These are phyloP conservation scores for Hylomyscus alleni DNA, from an alignment of 2,797 vertebrate species.

Conservation along the genomic window DNA sequence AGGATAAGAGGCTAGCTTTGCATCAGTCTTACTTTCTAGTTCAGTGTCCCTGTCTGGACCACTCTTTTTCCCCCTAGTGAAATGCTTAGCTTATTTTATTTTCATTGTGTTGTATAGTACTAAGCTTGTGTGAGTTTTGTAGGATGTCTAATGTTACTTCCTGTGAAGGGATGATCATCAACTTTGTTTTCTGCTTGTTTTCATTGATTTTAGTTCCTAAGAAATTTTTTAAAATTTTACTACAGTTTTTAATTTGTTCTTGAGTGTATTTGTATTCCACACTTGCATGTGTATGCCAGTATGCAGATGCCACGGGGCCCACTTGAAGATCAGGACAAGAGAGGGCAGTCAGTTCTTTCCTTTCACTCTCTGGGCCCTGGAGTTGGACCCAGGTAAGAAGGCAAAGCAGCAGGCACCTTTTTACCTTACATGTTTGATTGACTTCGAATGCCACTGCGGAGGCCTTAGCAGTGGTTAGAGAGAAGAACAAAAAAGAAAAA, in stretches of 20 bases:
- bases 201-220: background rate
- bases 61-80: background rate
- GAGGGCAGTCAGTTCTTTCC: background rate
- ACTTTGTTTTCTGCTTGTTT: constrained; percentile 16
- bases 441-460: background rate
- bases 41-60: background rate
- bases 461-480: background rate
- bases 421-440: constrained; percentile 18
- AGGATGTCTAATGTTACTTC: background rate
- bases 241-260: background rate
- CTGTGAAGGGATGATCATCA: constrained; percentile 20
- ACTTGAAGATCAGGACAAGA: background rate
- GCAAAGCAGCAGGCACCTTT: background rate
- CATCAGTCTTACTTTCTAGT: background rate
- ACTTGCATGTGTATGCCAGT: background rate
- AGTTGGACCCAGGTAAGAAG: background rate
- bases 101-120: background rate
- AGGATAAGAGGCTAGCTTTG: background rate
- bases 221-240: background rate
- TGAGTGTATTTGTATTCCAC: background rate
- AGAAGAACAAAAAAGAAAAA: constrained; percentile 39
- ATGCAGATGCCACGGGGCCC: background rate
- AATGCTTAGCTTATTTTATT: background rate
- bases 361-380: background rate
- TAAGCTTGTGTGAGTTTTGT: background rate